phyloP scores from a whole-genome alignment of 2,113 vertebrate species.

The Isurus oxyrinchus region DNA sequence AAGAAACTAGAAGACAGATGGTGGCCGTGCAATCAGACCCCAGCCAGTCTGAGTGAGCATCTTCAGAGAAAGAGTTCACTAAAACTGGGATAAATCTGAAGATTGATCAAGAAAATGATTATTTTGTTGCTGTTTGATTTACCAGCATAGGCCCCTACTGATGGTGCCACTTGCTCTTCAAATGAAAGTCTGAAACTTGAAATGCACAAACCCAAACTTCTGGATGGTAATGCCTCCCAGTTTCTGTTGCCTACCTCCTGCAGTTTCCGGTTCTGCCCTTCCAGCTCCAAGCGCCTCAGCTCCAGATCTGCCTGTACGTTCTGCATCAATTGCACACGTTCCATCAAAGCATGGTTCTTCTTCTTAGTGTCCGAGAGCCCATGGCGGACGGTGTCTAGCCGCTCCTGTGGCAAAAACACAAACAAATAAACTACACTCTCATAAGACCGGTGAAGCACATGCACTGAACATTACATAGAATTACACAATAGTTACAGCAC shows the following conservation, averaged over 20 bases:
- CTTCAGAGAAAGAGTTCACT: neutral
- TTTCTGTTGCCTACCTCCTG: slow-evolving; percentile 53
- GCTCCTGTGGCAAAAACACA: slow-evolving; percentile 53
- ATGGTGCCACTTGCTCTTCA: neutral
- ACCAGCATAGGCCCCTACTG: neutral
- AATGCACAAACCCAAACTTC: neutral
- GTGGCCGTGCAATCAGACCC: neutral
- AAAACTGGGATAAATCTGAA: neutral
- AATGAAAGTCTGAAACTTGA: neutral
- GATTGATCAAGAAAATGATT: neutral
- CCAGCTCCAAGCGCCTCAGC: slow-evolving; percentile 49
- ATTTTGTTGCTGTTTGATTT: neutral
- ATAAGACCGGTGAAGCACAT: neutral
- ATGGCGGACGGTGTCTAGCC: slow-evolving; percentile 54
- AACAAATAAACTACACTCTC: neutral
- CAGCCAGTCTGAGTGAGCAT: neutral
- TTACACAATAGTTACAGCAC: neutral
- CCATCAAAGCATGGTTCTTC: slow-evolving; percentile 53
- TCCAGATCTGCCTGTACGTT: slow-evolving; percentile 51
- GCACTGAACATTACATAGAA: neutral
- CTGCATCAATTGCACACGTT: slow-evolving; percentile 52
- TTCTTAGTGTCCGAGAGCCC: slow-evolving; percentile 58
- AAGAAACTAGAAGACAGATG: neutral
- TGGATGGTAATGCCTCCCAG: neutral
- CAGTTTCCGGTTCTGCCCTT: slow-evolving; percentile 49